phyloP scores from a whole-genome alignment of 1,140 invertebrate species.

The Drosophila nigrodunni region DNA sequence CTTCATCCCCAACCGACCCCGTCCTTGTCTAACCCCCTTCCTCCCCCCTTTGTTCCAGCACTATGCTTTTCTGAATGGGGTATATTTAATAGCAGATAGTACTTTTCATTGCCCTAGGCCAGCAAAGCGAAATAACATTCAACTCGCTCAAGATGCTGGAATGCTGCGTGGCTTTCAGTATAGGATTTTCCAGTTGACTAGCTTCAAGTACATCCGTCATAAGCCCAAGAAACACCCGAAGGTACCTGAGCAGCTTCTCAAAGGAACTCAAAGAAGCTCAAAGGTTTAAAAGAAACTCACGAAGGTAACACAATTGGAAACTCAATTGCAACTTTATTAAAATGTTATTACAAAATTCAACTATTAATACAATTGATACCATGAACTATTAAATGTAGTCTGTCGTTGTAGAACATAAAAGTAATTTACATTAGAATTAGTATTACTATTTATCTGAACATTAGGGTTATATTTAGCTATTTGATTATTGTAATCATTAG shows the following conservation, averaged over 20 bases:
- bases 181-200: slow-evolving; percentile 34
- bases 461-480: too few relatives aligned
- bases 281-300: neutral
- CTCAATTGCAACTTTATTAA: neutral
- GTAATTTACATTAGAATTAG: too few relatives aligned
- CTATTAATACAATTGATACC: neutral
- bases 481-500: too few relatives aligned
- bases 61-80: slow-evolving; percentile 2
- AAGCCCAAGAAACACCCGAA: slow-evolving; percentile 6
- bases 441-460: too few relatives aligned
- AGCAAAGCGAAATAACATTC: neutral
- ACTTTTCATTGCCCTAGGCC: slow-evolving; percentile 47
- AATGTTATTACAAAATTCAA: neutral
- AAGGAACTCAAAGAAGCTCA: slow-evolving; percentile 2
- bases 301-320: neutral
- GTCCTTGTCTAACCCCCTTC: neutral
- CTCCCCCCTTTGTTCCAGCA: neutral
- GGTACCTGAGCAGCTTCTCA: neutral
- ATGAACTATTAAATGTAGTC: neutral
- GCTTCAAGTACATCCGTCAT: slow-evolving; percentile 29
- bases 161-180: neutral
- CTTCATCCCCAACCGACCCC: neutral
- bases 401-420: too few relatives aligned
- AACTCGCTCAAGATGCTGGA: slow-evolving; percentile 15
- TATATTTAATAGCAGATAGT: slow-evolving; percentile 46